Conservation (phyloP, 92 coral and sea anemone species). For the Desmophyllum pertusum region DNA sequence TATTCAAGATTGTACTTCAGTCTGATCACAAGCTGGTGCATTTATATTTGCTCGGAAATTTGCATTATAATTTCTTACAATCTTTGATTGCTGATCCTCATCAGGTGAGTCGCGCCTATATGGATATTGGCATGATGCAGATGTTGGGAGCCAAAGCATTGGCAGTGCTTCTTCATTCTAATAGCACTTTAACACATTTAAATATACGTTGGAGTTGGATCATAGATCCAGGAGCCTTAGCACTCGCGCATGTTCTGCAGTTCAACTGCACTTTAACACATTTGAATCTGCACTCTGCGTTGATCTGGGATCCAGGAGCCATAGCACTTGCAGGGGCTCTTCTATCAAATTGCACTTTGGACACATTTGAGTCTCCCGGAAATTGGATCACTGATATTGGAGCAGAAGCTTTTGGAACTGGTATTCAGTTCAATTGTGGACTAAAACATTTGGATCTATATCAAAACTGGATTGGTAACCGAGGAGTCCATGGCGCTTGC, state of each 20-base stretch:
- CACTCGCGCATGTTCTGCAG: not conserved
- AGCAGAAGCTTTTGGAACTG: not conserved
- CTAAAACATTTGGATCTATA: slow-evolving; percentile 5
- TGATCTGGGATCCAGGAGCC: not conserved
- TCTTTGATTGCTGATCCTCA: not conserved
- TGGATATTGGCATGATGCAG: not conserved
- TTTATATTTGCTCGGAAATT: not conserved
- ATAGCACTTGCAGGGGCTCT: not conserved
- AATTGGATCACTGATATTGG: not conserved
- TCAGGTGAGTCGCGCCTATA: not conserved
- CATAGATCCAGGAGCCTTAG: not conserved
- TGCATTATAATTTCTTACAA: not conserved
- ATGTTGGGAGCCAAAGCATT: not conserved
- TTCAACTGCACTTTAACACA: not conserved
- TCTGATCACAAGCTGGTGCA: not conserved
- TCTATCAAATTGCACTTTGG: slow-evolving; percentile 1
- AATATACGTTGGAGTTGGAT: not conserved
- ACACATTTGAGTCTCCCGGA: not conserved
- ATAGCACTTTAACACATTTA: not conserved
- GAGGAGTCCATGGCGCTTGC: not conserved
- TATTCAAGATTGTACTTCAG: not conserved
- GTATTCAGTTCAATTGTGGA: not conserved
- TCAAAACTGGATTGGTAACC: not conserved
- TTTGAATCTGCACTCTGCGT: not conserved
- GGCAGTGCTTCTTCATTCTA: not conserved